A percentile compares a stretch with the other conserved stretches of the same genome.
Conservation (phyloP, 2,797 vertebrate genomes). For the Melanogrammus aeglefinus region DNA sequence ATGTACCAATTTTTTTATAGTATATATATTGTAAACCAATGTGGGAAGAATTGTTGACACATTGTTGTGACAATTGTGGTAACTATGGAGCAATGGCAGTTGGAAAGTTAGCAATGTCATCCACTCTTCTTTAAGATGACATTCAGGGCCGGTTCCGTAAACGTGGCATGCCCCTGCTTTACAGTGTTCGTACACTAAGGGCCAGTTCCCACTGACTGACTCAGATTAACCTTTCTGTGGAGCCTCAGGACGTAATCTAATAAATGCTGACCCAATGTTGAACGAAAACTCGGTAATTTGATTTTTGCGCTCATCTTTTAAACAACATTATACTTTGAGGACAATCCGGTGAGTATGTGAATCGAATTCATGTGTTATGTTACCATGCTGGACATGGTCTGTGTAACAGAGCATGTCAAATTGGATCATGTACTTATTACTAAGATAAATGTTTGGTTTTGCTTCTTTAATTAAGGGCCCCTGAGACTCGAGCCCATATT, state of each 20-base stretch:
- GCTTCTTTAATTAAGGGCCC: background rate
- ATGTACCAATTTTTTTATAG: background rate
- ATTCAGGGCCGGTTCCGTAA: background rate
- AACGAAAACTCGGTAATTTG: constrained; percentile 16
- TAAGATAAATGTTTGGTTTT: constrained; percentile 14
- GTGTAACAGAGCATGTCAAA: constrained; percentile 32
- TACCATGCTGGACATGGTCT: constrained; percentile 16
- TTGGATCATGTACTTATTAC: constrained; percentile 30
- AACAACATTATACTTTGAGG: constrained; percentile 12
- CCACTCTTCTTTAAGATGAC: background rate
- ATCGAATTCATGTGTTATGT: constrained; percentile 32
- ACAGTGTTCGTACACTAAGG: background rate
- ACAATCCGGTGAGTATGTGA: background rate
- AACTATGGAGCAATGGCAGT: background rate
- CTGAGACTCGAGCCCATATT: constrained; percentile 1
- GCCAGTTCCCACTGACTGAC: constrained; percentile 2
- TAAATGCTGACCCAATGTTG: constrained; percentile 11
- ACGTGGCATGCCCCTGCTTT: background rate
- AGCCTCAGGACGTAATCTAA: background rate
- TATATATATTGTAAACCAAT: background rate
- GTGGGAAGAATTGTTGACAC: background rate
- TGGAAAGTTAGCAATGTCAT: background rate
- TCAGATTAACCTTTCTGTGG: background rate
- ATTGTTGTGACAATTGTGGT: background rate
- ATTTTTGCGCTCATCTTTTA: constrained; percentile 9